Conservation (phyloP, 2,113 vertebrate genomes). For the Psophia crepitans region DNA sequence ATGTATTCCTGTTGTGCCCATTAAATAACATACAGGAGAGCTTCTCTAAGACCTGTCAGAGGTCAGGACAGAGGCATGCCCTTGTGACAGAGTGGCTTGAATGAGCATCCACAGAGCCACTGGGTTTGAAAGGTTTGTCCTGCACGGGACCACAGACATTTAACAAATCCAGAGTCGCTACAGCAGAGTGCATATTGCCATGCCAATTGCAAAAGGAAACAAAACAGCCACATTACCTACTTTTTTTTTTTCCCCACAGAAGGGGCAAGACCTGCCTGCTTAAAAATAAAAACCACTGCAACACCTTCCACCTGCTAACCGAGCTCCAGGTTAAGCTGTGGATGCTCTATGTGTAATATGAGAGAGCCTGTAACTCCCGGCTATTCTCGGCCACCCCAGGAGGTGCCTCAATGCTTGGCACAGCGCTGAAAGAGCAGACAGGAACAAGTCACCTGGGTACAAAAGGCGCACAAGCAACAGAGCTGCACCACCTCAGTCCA, state of each 20-base stretch:
- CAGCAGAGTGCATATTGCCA: background rate
- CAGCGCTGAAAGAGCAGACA: rapidly evolving
- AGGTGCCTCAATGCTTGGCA: background rate
- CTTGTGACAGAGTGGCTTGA: background rate
- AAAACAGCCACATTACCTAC: background rate
- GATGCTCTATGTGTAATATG: background rate
- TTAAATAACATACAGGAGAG: background rate
- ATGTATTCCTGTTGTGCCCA: background rate
- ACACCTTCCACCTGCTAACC: background rate
- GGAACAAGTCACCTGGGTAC: background rate
- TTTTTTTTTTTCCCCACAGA: background rate
- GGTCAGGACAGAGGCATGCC: background rate
- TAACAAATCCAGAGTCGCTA: background rate
- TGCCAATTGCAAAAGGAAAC: background rate
- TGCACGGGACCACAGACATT: background rate
- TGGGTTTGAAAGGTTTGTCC: background rate
- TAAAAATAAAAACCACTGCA: background rate
- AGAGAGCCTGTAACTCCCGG: background rate
- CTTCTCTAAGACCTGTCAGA: background rate
- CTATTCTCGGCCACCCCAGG: background rate
- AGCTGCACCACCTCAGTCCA: background rate
- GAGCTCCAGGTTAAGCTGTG: background rate
- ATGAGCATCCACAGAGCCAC: background rate
- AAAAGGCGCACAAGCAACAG: background rate
- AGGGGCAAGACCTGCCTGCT: background rate